phyloP scores from a whole-genome alignment of 2,888 invertebrate genomes.

The Sphaerophoria rueppellii region DNA sequence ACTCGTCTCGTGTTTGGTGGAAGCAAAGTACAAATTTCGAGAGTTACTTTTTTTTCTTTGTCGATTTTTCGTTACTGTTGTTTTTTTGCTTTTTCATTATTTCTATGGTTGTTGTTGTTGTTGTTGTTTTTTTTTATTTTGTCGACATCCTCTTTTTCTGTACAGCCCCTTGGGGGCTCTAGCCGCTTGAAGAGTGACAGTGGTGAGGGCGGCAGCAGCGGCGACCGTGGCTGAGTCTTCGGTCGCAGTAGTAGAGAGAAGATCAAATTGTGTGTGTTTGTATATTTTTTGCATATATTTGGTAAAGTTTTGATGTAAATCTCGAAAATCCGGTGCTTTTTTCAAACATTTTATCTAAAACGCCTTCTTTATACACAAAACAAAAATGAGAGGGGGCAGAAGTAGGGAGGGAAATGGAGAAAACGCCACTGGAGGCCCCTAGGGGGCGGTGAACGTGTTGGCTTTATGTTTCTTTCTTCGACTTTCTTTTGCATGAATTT shows the following conservation, averaged over 20 bases:
- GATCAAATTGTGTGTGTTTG: constrained; percentile 55
- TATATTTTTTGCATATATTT: constrained; percentile 69
- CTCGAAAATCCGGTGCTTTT: constrained; percentile 74
- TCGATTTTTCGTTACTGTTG: constrained; percentile 9
- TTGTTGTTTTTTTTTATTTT: constrained; percentile 33
- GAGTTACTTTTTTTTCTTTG: constrained; percentile 53
- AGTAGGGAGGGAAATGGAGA: neutral
- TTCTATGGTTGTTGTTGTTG: neutral
- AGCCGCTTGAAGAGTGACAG: constrained; percentile 33
- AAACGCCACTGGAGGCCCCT: constrained; percentile 42
- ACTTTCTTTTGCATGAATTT: constrained; percentile 22
- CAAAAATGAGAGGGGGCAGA: neutral
- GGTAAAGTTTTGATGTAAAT: constrained; percentile 73
- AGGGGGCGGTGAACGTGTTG: constrained; percentile 69
- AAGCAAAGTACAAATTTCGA: constrained; percentile 68
- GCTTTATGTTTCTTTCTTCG: constrained; percentile 71
- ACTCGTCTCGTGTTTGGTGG: constrained; percentile 19
- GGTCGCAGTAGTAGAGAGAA: constrained; percentile 47
- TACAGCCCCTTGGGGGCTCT: constrained; percentile 60
- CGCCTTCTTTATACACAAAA: constrained; percentile 62
- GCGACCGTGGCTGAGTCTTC: constrained; percentile 4
- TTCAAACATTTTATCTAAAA: constrained; percentile 73
- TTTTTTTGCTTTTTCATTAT: constrained; percentile 36
- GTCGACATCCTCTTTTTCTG: constrained; percentile 47
- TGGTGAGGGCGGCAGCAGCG: constrained; percentile 19